These are phyloP conservation scores for Schlechtendalia chinensis DNA, from an alignment of 1,140 invertebrate species.

Conservation along the genomic window DNA sequence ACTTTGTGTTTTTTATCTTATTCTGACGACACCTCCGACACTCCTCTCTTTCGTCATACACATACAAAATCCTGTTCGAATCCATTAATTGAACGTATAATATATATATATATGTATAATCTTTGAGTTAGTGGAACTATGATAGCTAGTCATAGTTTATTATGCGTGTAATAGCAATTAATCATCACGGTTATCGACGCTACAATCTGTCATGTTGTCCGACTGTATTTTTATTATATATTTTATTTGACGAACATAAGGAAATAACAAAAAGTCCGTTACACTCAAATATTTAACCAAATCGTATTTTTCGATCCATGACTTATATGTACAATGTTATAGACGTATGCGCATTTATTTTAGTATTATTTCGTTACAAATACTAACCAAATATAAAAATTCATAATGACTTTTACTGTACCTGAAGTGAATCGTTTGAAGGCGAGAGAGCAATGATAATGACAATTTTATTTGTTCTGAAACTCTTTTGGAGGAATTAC, in stretches of 20 bases:
- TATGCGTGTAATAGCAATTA: neutral
- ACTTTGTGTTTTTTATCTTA: neutral
- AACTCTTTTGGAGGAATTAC: no score
- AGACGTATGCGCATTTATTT: neutral
- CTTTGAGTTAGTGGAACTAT: neutral
- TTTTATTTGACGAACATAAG: neutral
- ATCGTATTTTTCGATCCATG: neutral
- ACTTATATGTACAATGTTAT: neutral
- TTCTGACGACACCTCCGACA: neutral
- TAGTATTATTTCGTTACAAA: neutral
- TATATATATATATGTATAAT: neutral
- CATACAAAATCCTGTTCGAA: neutral
- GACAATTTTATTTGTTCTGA: no score
- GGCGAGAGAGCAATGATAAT: no score
- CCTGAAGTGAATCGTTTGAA: no score
- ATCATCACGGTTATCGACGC: neutral
- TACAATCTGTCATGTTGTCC: neutral
- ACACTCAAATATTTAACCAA: neutral
- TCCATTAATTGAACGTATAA: neutral
- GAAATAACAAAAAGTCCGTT: neutral
- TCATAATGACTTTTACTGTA: no score
- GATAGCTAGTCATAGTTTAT: constrained; percentile 10
- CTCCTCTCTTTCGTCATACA: neutral
- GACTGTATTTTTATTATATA: neutral
- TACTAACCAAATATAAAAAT: no score